Evolutionary conservation across 2,888 invertebrate species (phyloP).

Genomic region (Synergus umbraculus): DNA sequence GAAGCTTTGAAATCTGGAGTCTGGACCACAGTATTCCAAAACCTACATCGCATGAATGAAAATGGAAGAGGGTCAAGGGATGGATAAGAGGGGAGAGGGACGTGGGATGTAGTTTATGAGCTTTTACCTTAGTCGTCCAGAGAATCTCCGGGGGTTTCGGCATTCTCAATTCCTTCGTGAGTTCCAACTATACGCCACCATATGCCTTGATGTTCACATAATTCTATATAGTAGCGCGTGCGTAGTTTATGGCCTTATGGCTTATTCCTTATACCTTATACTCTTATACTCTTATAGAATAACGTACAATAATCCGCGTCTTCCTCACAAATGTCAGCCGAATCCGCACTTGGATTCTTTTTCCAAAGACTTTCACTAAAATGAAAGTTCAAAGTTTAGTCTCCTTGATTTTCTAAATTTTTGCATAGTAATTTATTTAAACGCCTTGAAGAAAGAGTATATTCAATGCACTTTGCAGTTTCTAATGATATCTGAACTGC

Average conservation of each 20-base stretch:
- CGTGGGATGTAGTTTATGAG: constrained; percentile 16
- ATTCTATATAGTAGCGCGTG: constrained; percentile 15
- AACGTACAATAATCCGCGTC: background rate
- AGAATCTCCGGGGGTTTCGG: constrained; percentile 4
- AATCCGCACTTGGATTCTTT: constrained; percentile 15
- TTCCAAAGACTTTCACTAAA: background rate
- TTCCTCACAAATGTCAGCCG: constrained; percentile 24
- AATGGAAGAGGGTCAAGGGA: no score
- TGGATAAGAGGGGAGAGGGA: background rate
- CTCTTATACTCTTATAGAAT: background rate
- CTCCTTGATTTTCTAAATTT: no score
- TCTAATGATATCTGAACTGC: no score
- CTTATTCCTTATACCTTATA: constrained; percentile 6
- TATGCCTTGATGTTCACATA: no score
- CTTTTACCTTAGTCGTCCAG: constrained; percentile 21
- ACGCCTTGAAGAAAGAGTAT: no score
- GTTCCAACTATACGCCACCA: background rate
- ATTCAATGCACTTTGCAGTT: no score
- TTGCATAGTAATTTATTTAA: no score
- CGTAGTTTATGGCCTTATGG: constrained; percentile 26
- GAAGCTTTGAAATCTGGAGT: no score
- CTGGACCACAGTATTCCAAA: no score
- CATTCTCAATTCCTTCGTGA: background rate
- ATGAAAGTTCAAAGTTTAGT: background rate
- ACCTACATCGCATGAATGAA: background rate